These are phyloP conservation scores for Corythoichthys haematopterus DNA, from an alignment of 2,113 vertebrate genomes.

Conservation along the genomic window DNA sequence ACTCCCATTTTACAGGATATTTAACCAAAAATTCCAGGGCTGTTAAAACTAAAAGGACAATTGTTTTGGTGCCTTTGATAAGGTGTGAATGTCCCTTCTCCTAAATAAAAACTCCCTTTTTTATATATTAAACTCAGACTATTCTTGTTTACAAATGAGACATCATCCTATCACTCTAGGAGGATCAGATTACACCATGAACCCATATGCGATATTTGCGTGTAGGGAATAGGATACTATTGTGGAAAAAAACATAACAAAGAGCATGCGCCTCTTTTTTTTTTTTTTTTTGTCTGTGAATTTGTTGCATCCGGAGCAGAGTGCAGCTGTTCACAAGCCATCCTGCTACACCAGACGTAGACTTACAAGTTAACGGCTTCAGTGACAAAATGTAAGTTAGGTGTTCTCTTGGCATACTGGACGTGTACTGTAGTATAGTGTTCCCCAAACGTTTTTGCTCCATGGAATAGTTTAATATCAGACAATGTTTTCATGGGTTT, in stretches of 20 bases:
- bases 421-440: neutral
- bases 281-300: neutral
- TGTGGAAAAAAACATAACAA: constrained; percentile 6
- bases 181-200: constrained; percentile 57
- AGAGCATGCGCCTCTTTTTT: constrained; percentile 4
- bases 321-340: constrained; percentile 70
- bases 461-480: neutral
- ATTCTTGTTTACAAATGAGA: constrained; percentile 58
- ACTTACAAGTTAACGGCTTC: constrained; percentile 30
- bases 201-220: constrained; percentile 44
- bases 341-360: constrained; percentile 60
- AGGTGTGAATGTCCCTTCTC: constrained; percentile 15
- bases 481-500: too few species aligned
- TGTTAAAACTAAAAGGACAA: constrained; percentile 6
- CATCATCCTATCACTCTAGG: constrained; percentile 35
- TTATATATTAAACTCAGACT: constrained; percentile 16
- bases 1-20: too few species aligned
- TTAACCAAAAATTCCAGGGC: constrained; percentile 4
- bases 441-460: neutral
- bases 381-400: constrained; percentile 20
- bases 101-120: too few species aligned
- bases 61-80: constrained; percentile 21
- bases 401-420: constrained; percentile 11
- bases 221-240: constrained; percentile 37
- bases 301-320: constrained; percentile 71